A percentile compares a stretch with the other conserved stretches of the same genome.
phyloP scores from a whole-genome alignment of 2,888 invertebrate species.

The Atrina japonica region DNA sequence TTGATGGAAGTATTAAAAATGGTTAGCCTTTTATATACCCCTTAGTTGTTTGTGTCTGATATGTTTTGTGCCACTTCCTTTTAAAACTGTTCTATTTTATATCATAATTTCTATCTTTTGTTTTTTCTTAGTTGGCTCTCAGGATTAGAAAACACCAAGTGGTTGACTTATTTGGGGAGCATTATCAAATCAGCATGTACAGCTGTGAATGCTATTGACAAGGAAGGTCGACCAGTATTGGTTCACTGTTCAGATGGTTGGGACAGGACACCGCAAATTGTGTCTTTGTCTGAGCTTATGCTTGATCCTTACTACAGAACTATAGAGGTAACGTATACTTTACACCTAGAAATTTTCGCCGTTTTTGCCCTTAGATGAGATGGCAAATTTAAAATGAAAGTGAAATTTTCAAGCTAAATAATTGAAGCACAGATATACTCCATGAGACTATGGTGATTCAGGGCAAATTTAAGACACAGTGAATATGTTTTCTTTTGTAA shows the following conservation, averaged over 20 bases:
- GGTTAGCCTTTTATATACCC: too few relatives aligned
- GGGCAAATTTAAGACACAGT: too few relatives aligned
- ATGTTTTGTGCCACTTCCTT: too few relatives aligned
- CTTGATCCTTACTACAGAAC: slow-evolving; percentile 97
- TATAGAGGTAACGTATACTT: slow-evolving; percentile 85
- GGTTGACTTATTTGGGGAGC: slow-evolving; percentile 94
- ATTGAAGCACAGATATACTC: too few relatives aligned
- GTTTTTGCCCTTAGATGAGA: too few relatives aligned
- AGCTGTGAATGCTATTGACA: slow-evolving; percentile 87
- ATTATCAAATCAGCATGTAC: slow-evolving; percentile 90
- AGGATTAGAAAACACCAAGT: slow-evolving; percentile 92
- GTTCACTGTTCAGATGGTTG: slow-evolving; percentile 99
- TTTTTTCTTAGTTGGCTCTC: slow-evolving; percentile 92
- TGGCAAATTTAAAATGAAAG: too few relatives aligned
- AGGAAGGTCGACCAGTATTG: slow-evolving; percentile 92
- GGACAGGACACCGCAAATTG: slow-evolving; percentile 99
- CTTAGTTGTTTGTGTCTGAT: too few relatives aligned
- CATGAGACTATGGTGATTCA: too few relatives aligned
- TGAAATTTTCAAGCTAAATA: too few relatives aligned
- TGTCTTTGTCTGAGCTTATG: slow-evolving; percentile 94
- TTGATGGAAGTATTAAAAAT: not conserved
- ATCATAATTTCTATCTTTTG: not conserved
- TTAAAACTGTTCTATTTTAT: too few relatives aligned
- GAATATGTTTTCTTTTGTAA: too few relatives aligned
- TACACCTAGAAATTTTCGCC: too few relatives aligned